Percentiles rank a stretch among this genome's conserved stretches.
Conservation (phyloP, 1,140 invertebrate genomes). For the Stenopsyche tienmushanensis region DNA sequence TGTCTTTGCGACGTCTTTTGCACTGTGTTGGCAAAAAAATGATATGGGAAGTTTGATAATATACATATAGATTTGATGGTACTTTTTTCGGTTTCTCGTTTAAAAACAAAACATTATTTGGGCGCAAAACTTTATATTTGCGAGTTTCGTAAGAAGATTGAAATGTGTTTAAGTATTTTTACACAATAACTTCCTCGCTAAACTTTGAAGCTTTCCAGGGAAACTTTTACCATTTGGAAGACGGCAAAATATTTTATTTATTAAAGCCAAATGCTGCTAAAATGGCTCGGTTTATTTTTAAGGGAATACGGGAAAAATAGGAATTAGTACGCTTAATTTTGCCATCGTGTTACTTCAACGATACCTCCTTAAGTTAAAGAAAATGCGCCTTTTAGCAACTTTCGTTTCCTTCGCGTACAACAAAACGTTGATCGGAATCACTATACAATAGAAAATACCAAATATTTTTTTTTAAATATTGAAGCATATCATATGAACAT, state of each 20-base stretch:
- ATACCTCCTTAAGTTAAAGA: too few relatives aligned
- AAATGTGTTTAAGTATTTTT: conserved; percentile 26
- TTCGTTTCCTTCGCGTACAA: too few relatives aligned
- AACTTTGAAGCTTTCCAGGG: background rate
- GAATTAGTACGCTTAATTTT: too few relatives aligned
- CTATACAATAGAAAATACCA: too few relatives aligned
- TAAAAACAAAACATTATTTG: conserved; percentile 21
- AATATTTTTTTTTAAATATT: too few relatives aligned
- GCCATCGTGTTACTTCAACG: too few relatives aligned
- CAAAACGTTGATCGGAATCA: too few relatives aligned
- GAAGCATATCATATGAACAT: too few relatives aligned
- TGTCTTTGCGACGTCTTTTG: background rate
- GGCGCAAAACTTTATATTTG: conserved; percentile 9
- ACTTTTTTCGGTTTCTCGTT: background rate
- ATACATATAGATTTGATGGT: conserved; percentile 18
- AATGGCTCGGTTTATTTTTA: too few relatives aligned
- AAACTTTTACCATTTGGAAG: conserved; percentile 17
- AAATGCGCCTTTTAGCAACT: too few relatives aligned
- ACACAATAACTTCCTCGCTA: conserved; percentile 10
- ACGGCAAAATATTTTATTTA: conserved; percentile 14
- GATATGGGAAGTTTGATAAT: conserved; percentile 19
- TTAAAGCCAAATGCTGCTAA: conserved; percentile 9
- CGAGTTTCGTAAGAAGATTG: conserved; percentile 15
- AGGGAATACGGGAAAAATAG: too few relatives aligned
- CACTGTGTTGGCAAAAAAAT: background rate